Base-by-base conservation (phyloP, 2,113 vertebrate species). In the Ancistrus triradiatus region DNA sequence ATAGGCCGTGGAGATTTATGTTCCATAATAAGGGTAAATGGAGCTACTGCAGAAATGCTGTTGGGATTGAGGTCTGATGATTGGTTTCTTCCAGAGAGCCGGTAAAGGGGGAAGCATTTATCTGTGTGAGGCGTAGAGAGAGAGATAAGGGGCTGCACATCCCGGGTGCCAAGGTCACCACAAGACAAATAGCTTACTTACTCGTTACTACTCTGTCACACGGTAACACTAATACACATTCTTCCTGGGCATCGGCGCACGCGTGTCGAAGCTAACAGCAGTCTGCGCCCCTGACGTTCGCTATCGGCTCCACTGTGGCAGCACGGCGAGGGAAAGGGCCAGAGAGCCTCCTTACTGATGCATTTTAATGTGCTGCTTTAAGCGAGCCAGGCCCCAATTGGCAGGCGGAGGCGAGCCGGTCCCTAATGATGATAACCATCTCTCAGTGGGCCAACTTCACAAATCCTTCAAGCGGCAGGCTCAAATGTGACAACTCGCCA, bases 391-490 rank as follows among this genome's bases (percentile, higher is more conserved):
- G 55, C 37, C n/a, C 42, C 59, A 49, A 59, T 53, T 63, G 55
- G 27, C 55, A 48, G 35, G 25, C 24, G 55, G 15, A 31, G 2
- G 21, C 31, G 11, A 68, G 50, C 37, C 27, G 27, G 38, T 51
- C 53, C 37, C 55, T 69, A 65, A 65, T 69, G 66, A 69, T 5
- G 13, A 40, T 53, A 63, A 73, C 43, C 51, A 64, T 49, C 27
- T 17, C 61, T 69, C 71, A 61, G 28, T 14, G 19, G 27, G 43
- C 47, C 37, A 69, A 65, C 49, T 50, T 64, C 71, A 64, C 55
- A 69, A 52, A 55, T 24, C 35, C 49, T 56, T 65, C 55, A 56
- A 42, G 60, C 68, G 33, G 28, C 37, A 15, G 19, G 40, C 28
- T 46, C 37, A 35, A 52, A 35, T 17, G 43, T 35, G 25, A 21